Conservation (phyloP, 1,140 invertebrate species). For the Zaprionus ghesquierei region DNA sequence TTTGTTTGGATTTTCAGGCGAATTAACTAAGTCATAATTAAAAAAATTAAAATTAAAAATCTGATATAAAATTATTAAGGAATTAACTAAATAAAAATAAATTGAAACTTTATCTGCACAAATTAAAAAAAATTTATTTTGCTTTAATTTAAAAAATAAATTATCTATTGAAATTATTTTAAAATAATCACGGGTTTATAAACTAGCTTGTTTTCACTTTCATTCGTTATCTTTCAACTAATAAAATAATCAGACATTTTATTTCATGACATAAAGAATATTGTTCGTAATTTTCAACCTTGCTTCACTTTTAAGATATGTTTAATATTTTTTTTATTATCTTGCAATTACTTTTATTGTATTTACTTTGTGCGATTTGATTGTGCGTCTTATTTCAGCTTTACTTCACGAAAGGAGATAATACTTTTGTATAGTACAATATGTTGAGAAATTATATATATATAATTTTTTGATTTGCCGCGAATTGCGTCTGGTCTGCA, state of each 20-base stretch:
- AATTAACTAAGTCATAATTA: not conserved
- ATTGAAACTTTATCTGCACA: not conserved
- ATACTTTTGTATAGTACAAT: too few relatives aligned
- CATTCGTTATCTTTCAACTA: too few relatives aligned
- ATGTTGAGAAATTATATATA: not conserved
- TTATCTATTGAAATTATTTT: not conserved
- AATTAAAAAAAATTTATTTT: not conserved
- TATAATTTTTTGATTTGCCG: constrained; percentile 10
- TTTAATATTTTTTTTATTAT: not conserved
- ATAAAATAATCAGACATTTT: not conserved
- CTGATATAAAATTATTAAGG: not conserved
- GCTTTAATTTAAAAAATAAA: not conserved
- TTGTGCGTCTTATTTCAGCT: not conserved
- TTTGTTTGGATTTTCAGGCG: not conserved
- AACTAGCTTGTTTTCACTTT: not conserved
- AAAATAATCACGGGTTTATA: not conserved
- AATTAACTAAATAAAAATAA: not conserved
- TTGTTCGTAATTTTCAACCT: not conserved
- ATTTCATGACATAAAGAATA: not conserved
- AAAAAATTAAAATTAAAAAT: too few relatives aligned
- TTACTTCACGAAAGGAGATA: not conserved
- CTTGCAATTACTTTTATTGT: not conserved
- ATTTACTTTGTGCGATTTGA: constrained; percentile 1
- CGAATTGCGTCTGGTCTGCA: constrained; percentile 41
- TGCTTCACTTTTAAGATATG: not conserved